These are phyloP conservation scores for Silurus glanis DNA, from an alignment of 2,113 vertebrate genomes.

Conservation along the genomic window DNA sequence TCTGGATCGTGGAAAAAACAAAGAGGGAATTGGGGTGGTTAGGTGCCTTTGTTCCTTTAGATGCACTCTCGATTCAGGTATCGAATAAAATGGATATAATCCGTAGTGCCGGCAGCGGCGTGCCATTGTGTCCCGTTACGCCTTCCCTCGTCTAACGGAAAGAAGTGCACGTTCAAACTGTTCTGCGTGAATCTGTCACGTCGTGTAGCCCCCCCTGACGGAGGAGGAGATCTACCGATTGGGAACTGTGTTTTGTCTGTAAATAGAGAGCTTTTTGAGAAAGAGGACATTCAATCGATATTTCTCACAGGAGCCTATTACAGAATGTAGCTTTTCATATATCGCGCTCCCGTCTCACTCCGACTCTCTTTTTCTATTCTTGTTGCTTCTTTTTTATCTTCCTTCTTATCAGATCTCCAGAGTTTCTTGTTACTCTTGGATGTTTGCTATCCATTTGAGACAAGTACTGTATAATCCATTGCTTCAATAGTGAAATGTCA, in stretches of 20 bases:
- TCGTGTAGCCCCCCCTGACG: not conserved
- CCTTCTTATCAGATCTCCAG: not conserved
- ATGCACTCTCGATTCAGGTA: not conserved
- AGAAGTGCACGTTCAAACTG: not conserved
- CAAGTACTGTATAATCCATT: not conserved
- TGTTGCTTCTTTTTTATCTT: not conserved
- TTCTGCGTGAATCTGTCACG: not conserved
- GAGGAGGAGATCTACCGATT: slow-evolving; percentile 15
- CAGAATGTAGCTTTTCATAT: slow-evolving; percentile 13
- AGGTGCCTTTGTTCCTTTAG: slow-evolving; percentile 8
- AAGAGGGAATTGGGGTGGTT: not conserved
- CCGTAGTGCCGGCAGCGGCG: not conserved
- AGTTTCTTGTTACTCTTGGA: not conserved
- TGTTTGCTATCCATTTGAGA: not conserved
- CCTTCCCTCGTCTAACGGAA: not conserved
- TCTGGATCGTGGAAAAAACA: not conserved
- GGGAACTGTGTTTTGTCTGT: slow-evolving; percentile 31
- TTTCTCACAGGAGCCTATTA: slow-evolving; percentile 39
- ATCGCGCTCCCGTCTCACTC: not conserved
- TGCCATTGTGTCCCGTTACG: not conserved
- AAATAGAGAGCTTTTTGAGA: slow-evolving; percentile 35
- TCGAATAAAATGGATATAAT: not conserved
- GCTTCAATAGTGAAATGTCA: not conserved
- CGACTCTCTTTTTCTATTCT: not conserved
- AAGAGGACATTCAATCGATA: slow-evolving; percentile 32